Evolutionary conservation across 30 jellyfish, hydroid and myxozoan genomes (phyloP).

Genomic region (Cassiopea xamachana): DNA sequence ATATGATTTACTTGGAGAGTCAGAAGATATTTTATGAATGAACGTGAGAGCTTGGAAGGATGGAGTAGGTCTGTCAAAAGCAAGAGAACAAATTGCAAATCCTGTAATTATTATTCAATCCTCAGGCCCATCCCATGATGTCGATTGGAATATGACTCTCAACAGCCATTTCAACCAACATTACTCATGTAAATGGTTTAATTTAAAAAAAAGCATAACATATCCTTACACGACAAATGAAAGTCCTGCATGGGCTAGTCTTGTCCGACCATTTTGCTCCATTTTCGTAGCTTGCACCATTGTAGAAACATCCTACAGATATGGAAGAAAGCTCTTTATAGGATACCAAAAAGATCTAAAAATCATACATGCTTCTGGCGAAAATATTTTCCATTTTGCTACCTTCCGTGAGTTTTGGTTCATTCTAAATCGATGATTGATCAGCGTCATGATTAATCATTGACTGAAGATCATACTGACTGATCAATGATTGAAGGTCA

Average conservation of each 20-base stretch:
- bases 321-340: not conserved
- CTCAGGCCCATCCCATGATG: not conserved
- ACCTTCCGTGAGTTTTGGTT: no score
- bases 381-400: no score
- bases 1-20: not conserved
- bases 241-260: constrained; percentile 32
- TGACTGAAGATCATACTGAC: no score
- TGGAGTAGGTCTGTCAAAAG: not conserved
- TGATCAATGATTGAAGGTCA: no score
- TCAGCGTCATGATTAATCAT: no score
- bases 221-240: constrained; percentile 53
- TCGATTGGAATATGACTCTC: not conserved
- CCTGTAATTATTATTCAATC: not conserved
- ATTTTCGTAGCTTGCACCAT: constrained; percentile 59
- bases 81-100: no score
- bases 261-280: constrained; percentile 38
- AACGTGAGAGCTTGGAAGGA: not conserved
- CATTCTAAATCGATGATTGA: no score
- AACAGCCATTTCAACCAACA: not conserved
- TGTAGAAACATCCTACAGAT: constrained; percentile 52
- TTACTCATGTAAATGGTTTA: not conserved
- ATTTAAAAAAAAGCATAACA: not conserved
- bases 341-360: no score
- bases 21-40: not conserved
- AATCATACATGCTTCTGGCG: no score